Evolutionary conservation across 2,797 vertebrate genomes (phyloP).

Genomic region (Sebastes elongatus): DNA sequence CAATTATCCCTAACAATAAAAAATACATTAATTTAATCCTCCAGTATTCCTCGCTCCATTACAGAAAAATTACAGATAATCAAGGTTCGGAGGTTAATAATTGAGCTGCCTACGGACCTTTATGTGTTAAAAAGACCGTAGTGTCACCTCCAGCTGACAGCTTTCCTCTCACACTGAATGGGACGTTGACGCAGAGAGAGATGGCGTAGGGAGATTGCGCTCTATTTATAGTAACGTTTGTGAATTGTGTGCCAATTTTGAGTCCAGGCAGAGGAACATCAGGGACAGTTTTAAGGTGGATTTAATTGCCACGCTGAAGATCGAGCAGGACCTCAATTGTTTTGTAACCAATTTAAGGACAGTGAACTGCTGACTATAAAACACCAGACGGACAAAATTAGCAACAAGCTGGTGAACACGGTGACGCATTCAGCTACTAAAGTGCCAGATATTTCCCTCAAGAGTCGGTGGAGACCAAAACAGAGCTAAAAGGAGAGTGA

Average conservation of each 20-base stretch:
- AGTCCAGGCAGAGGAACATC: background rate
- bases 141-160: conserved; percentile 37
- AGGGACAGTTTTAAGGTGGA: conserved; percentile 4
- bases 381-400: background rate
- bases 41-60: background rate
- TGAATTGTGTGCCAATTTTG: conserved; percentile 31
- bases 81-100: background rate
- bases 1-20: background rate
- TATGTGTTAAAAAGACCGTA: background rate
- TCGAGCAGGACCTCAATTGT: background rate
- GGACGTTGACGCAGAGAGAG: conserved; percentile 19
- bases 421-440: no score
- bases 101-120: background rate
- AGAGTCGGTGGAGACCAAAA: background rate
- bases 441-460: background rate
- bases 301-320: conserved; percentile 7
- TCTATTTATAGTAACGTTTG: conserved; percentile 45
- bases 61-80: background rate
- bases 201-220: background rate
- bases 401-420: background rate
- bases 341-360: background rate
- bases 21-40: no score
- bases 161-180: conserved; percentile 9
- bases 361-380: background rate
- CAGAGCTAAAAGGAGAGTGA: background rate